Conservation (phyloP, 2,888 invertebrate species). For the Ethmia dodecea region DNA sequence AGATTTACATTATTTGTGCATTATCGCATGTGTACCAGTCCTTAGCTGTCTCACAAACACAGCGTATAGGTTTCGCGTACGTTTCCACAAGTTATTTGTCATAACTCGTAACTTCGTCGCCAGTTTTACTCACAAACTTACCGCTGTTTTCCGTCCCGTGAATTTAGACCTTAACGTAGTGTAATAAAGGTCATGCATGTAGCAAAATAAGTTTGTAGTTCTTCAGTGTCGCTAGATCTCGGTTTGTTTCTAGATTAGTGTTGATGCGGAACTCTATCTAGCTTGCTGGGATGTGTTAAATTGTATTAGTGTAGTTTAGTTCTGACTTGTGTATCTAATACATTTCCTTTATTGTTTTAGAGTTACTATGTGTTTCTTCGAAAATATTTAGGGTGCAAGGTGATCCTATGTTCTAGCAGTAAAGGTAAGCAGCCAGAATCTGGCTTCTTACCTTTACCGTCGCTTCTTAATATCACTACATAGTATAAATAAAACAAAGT, state of each 20-base stretch:
- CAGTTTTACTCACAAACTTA: neutral
- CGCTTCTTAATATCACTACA: too few species aligned
- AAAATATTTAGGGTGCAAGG: too few species aligned
- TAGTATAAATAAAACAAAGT: too few species aligned
- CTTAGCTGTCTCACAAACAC: neutral
- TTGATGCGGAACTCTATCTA: neutral
- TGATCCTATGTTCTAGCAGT: too few species aligned
- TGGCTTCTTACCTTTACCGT: too few species aligned
- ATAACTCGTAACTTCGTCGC: conserved; percentile 1
- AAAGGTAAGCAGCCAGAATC: too few species aligned
- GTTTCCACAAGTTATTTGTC: conserved; percentile 5
- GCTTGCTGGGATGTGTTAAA: too few species aligned
- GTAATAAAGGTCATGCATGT: neutral
- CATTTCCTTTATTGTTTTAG: too few species aligned
- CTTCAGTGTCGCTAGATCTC: neutral
- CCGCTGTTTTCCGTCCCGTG: neutral
- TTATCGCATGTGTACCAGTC: neutral
- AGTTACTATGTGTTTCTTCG: too few species aligned
- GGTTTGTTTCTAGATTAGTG: neutral
- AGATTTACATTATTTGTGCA: too few species aligned
- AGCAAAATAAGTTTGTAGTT: neutral
- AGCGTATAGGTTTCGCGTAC: neutral
- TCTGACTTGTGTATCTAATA: too few species aligned
- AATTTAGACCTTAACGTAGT: neutral
- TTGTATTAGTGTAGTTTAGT: too few species aligned